A percentile compares a stretch with the other conserved stretches of the same genome.
phyloP scores from a whole-genome alignment of 1,140 invertebrate genomes.

The Habropoda laboriosa region DNA sequence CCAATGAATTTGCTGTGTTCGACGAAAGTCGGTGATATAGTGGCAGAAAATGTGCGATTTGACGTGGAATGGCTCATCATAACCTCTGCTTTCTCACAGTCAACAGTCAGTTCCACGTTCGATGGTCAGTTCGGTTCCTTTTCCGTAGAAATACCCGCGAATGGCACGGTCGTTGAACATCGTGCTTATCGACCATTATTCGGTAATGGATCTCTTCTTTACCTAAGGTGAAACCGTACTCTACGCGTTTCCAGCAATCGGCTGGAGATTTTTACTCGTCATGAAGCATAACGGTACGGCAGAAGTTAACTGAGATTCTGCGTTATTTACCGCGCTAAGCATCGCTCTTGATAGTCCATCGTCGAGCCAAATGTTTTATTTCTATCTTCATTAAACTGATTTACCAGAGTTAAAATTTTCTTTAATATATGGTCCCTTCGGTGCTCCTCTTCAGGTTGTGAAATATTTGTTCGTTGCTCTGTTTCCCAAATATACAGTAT shows the following conservation, averaged over 20 bases:
- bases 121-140: not conserved
- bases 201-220: slow-evolving; percentile 14
- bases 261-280: slow-evolving; percentile 55
- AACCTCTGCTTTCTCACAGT: too few species aligned
- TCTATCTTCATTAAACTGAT: not conserved
- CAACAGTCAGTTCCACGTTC: too few species aligned
- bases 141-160: not conserved
- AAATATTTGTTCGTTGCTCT: too few species aligned
- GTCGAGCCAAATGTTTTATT: not conserved
- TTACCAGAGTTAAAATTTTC: too few species aligned
- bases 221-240: not conserved
- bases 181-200: not conserved
- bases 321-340: slow-evolving; percentile 19
- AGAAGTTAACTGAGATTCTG: slow-evolving; percentile 3
- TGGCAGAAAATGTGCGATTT: too few species aligned
- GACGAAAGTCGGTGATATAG: too few species aligned
- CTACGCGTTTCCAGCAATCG: slow-evolving; percentile 10
- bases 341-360: not conserved
- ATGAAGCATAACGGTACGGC: slow-evolving; percentile 46
- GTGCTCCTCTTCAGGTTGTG: too few species aligned
- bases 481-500: not conserved
- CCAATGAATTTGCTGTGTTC: too few species aligned
- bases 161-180: not conserved
- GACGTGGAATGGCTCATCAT: too few species aligned
- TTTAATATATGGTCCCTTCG: too few species aligned